Evolutionary conservation across 2,113 vertebrate genomes (phyloP).

Genomic region (Pelmatolapia mariae): DNA sequence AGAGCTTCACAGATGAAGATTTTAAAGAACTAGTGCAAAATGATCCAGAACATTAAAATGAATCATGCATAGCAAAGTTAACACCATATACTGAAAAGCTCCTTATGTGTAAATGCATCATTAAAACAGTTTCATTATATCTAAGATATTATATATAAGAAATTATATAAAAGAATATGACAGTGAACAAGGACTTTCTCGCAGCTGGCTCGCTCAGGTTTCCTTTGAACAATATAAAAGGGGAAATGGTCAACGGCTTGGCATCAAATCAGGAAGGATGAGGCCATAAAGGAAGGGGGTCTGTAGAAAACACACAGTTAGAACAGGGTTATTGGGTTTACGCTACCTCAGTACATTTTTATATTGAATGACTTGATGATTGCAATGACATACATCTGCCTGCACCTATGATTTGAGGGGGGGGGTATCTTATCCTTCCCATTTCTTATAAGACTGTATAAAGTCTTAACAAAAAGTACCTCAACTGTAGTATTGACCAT

Average conservation of each 20-base stretch:
- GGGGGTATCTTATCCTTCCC: accelerated
- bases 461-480: slow-evolving; percentile 33
- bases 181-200: background rate
- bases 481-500: background rate
- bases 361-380: background rate
- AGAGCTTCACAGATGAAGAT: background rate
- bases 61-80: background rate
- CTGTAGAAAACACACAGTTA: background rate
- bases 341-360: background rate
- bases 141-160: background rate
- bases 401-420: background rate
- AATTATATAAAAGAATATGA: background rate
- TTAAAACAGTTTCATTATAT: background rate
- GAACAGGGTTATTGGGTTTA: background rate
- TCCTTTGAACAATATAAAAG: background rate
- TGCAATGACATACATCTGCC: background rate
- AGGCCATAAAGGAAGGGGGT: background rate
- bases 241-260: background rate
- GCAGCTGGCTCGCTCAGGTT: background rate
- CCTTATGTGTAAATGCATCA: background rate
- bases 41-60: background rate
- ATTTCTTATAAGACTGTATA: background rate
- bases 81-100: background rate
- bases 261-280: background rate
- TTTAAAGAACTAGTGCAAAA: background rate